A percentile compares a stretch with the other conserved stretches of the same genome.
Conservation (phyloP, 2,797 vertebrate species). For the Parauchenoglanis ngamensis region DNA sequence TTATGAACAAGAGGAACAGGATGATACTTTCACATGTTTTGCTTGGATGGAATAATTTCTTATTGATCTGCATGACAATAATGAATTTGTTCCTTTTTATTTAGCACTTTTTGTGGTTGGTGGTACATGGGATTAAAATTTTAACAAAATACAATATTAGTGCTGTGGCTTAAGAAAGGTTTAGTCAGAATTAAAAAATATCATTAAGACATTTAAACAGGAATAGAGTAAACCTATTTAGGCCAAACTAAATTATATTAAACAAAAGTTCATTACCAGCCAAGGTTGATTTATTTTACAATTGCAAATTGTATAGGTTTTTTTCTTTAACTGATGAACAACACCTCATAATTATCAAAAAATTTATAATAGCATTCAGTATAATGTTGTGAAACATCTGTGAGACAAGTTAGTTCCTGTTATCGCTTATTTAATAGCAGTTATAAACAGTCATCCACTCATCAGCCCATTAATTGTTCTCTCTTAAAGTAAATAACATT, state of each 20-base stretch:
- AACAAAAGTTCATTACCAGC: neutral
- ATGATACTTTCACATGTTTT: neutral
- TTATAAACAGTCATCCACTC: neutral
- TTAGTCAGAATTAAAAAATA: neutral
- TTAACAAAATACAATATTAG: neutral
- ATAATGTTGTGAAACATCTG: neutral
- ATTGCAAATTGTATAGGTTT: too few species aligned
- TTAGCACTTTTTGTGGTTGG: conserved; percentile 22
- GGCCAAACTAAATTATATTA: neutral
- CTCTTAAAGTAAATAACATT: neutral
- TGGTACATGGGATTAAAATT: neutral
- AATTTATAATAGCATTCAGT: neutral
- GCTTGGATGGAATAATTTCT: neutral
- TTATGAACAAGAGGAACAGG: conserved; percentile 33
- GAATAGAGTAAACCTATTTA: neutral
- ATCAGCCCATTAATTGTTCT: neutral
- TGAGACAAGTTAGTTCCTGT: neutral
- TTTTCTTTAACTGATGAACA: neutral
- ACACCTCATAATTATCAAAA: neutral
- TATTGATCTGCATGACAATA: conserved; percentile 37
- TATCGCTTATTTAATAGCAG: neutral
- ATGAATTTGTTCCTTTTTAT: conserved; percentile 34
- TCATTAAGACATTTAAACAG: neutral
- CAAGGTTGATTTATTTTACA: neutral
- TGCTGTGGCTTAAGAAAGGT: neutral